Conservation (phyloP, 2,888 invertebrate species). For the Serripes groenlandicus region DNA sequence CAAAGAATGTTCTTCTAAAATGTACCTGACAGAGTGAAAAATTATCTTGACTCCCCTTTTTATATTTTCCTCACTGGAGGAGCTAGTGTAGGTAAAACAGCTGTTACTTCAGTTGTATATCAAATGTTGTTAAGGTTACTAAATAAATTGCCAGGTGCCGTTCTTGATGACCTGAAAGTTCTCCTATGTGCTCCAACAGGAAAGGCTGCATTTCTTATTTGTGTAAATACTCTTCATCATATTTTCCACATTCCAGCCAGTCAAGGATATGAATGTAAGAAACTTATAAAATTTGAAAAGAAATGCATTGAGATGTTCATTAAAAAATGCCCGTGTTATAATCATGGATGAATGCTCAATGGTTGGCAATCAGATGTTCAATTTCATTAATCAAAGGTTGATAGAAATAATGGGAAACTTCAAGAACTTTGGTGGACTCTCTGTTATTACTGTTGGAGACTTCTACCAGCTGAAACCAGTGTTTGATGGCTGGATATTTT, state of each 20-base stretch:
- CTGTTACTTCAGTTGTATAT: conserved; percentile 43
- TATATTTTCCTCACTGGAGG: neutral
- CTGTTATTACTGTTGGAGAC: conserved; percentile 28
- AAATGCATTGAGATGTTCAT: neutral
- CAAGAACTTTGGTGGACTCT: conserved; percentile 55
- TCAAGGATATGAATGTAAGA: conserved; percentile 55
- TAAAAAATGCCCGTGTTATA: conserved; percentile 32
- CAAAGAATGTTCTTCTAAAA: neutral
- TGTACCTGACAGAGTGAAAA: neutral
- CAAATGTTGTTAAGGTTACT: conserved; percentile 39
- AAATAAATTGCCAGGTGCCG: neutral
- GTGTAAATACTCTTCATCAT: conserved; percentile 44
- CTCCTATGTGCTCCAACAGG: conserved; percentile 59
- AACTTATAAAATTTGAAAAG: conserved; percentile 56
- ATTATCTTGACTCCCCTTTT: neutral
- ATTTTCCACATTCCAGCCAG: conserved; percentile 48
- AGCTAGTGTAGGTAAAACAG: neutral
- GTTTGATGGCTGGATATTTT: conserved; percentile 51
- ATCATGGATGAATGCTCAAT: conserved; percentile 65
- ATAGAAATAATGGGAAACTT: conserved; percentile 46
- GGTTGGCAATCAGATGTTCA: conserved; percentile 57
- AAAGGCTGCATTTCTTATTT: conserved; percentile 56
- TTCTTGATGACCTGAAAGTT: conserved; percentile 34
- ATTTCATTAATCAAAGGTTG: conserved; percentile 42
- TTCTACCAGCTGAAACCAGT: conserved; percentile 59